Evolutionary conservation across 2,113 vertebrate genomes (phyloP), one percentile per base, ranked within the genome.

Genomic region (Zonotrichia leucophrys): DNA sequence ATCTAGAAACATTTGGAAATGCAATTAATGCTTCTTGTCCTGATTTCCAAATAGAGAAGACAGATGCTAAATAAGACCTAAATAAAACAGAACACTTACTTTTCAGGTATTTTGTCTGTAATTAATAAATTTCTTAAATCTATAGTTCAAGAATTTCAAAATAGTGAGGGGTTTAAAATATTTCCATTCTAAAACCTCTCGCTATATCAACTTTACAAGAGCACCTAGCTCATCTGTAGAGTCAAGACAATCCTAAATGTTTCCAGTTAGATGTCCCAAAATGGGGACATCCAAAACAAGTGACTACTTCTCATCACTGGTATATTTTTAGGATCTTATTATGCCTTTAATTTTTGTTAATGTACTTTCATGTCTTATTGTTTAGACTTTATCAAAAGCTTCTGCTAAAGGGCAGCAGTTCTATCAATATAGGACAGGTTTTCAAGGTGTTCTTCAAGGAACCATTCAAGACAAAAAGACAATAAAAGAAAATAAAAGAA

Each of bases 1-100:
- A 87, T 76, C 87, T 59, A 91, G 87, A 91, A 80, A 63, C 69
- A 56, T 72, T 89, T 83, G 31, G 56, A 94, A 91, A 77, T 46
- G 12, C 49, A 88, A 68, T 83, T 78, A 84, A 89, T 78, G 24
- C 8, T 90, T 31, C 17, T 92, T 78, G 22, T 67, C 56, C 72
- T 90, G 78, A 63, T 55, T 69, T 80, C 64, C 64, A 68, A 83
- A 74, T 47, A 86, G 41, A 90, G 56, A 86, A 87, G 41, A 85
- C 39, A 94, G 62, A 73, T 82, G n/a, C 23, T 86, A 67, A 89
- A 66, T 75, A 89, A 75, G 49, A 69, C 25, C 55, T 70, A 77
- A 28, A 66, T 91, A 69, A 66, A 46, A 79, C 19, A 79, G 39
- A 76, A 77, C 8, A 1, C 10, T 82, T 74, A 41, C 5, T 69